Evolutionary conservation across 2,113 vertebrate species (phyloP).

Genomic region (Chaenogobius annularis): DNA sequence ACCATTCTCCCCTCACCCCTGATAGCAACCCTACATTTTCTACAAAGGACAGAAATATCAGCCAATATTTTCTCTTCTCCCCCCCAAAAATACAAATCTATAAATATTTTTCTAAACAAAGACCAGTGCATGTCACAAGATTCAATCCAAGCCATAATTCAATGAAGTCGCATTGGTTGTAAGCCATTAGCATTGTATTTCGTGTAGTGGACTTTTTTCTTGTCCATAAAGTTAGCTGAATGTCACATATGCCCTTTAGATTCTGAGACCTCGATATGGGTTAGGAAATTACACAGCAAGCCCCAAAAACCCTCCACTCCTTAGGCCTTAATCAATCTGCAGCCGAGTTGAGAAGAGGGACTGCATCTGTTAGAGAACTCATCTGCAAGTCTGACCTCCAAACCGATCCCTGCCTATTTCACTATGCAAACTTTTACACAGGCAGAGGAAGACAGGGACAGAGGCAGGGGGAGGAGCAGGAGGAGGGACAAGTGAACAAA

Average conservation of each 20-base stretch:
- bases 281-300: slow-evolving; percentile 43
- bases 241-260: slow-evolving; percentile 1
- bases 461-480: slow-evolving; percentile 20
- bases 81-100: neutral
- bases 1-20: neutral
- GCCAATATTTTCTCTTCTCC: neutral
- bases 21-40: neutral
- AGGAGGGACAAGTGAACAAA: slow-evolving; percentile 23
- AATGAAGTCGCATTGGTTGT: neutral
- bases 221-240: slow-evolving; percentile 1
- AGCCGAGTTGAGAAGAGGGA: slow-evolving; percentile 32
- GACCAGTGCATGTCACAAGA: neutral
- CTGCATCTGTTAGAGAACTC: slow-evolving; percentile 34
- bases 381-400: slow-evolving; percentile 57
- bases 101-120: neutral
- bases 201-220: neutral
- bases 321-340: slow-evolving; percentile 51
- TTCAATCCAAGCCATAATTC: neutral
- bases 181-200: neutral
- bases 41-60: neutral
- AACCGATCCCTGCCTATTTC: slow-evolving; percentile 41
- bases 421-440: slow-evolving; percentile 43
- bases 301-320: slow-evolving; percentile 35
- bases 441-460: slow-evolving; percentile 11
- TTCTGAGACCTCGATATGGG: slow-evolving; percentile 2